A percentile compares a stretch with the other conserved stretches of the same genome.
These are phyloP conservation scores for Odiellus spinosus DNA, from an alignment of 2,888 invertebrate species.

Conservation along the genomic window DNA sequence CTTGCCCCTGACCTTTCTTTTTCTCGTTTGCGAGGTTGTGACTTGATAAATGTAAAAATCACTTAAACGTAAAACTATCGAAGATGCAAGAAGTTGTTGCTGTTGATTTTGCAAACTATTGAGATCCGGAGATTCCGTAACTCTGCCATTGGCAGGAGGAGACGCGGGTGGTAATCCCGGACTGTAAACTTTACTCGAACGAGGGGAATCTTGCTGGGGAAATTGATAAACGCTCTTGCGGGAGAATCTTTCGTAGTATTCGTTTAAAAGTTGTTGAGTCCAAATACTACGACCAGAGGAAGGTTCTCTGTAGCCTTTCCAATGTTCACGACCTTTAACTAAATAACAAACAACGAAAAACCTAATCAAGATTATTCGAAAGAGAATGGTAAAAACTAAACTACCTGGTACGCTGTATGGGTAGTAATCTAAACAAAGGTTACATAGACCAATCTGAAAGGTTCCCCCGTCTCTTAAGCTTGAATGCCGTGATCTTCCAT, in stretches of 20 bases:
- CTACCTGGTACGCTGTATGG: constrained; percentile 75
- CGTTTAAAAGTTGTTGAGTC: constrained; percentile 59
- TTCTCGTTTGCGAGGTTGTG: constrained; percentile 28
- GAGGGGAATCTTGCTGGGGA: no score
- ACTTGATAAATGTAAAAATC: constrained; percentile 80
- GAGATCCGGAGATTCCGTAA: no score
- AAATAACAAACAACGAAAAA: constrained; percentile 1
- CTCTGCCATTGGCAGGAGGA: no score
- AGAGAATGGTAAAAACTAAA: constrained; percentile 7
- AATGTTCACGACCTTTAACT: constrained; percentile 65
- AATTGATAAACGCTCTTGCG: no score
- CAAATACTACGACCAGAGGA: constrained; percentile 56
- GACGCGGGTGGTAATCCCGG: no score
- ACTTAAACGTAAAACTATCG: constrained; percentile 4
- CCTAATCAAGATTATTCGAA: no score
- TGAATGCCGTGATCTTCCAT: constrained; percentile 67
- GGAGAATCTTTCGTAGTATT: no score
- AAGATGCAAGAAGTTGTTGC: no score
- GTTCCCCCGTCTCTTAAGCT: constrained; percentile 78
- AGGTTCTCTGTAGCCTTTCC: constrained; percentile 69
- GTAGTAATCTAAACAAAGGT: constrained; percentile 65
- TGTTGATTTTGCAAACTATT: no score
- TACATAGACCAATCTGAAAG: constrained; percentile 71
- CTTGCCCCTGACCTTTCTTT: no score
- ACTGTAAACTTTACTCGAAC: no score